Evolutionary conservation across 2,113 vertebrate genomes (phyloP).

Genomic region (Festucalex cinctus): DNA sequence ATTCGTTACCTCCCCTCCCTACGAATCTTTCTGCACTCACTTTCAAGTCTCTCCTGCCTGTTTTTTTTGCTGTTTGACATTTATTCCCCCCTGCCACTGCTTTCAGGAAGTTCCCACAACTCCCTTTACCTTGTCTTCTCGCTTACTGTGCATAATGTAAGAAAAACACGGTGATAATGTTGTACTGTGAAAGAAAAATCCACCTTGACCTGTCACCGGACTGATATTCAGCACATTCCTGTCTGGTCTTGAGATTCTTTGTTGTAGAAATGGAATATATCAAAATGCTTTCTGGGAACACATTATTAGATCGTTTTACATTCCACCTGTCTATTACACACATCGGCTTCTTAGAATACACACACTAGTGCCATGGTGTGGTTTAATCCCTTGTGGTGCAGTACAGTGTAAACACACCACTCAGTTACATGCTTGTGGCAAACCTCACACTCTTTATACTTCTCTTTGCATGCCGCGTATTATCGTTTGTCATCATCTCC

Average conservation of each 20-base stretch:
- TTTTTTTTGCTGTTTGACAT: neutral
- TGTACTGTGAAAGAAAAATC: neutral
- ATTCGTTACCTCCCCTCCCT: slow-evolving; percentile 4
- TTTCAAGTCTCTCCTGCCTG: slow-evolving; percentile 13
- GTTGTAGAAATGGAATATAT: neutral
- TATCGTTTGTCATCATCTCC: neutral
- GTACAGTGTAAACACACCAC: slow-evolving; percentile 48
- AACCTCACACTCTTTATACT: slow-evolving; percentile 32
- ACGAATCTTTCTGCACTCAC: slow-evolving; percentile 4
- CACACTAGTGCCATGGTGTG: slow-evolving; percentile 41
- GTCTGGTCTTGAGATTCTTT: neutral
- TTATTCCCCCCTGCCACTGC: slow-evolving; percentile 9
- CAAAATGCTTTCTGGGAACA: neutral
- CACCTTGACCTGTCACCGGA: neutral
- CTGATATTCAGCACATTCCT: slow-evolving; percentile 1
- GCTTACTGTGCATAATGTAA: neutral
- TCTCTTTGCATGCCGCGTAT: neutral
- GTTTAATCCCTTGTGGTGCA: slow-evolving; percentile 36
- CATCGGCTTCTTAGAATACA: neutral
- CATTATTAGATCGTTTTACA: neutral
- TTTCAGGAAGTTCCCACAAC: neutral
- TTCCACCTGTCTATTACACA: neutral
- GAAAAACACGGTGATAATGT: neutral
- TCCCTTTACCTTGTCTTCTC: neutral
- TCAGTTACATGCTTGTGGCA: slow-evolving; percentile 53